Percentiles rank a stretch among this genome's conserved stretches.
Evolutionary conservation across 2,888 invertebrate species (phyloP).

Genomic region (Melanostoma mellinum): DNA sequence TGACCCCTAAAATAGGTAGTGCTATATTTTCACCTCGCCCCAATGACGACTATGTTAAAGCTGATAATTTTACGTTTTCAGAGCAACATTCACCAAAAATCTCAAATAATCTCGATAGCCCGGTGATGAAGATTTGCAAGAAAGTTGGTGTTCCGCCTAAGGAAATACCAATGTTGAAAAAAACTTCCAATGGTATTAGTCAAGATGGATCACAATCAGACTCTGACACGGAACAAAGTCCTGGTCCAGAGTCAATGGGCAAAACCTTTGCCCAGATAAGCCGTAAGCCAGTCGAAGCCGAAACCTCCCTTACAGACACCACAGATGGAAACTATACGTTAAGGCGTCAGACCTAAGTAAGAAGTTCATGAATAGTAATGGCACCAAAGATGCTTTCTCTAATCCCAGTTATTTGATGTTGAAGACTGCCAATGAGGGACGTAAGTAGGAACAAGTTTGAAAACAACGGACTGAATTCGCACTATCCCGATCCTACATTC

Average conservation of each 20-base stretch:
- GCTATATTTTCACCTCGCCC: constrained; percentile 81
- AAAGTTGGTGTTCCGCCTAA: constrained; percentile 80
- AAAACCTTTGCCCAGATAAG: constrained; percentile 76
- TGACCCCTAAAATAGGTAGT: constrained; percentile 79
- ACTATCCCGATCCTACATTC: constrained; percentile 8
- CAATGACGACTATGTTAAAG: constrained; percentile 75
- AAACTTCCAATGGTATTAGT: constrained; percentile 50
- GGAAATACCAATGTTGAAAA: constrained; percentile 81
- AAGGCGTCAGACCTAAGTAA: constrained; percentile 77
- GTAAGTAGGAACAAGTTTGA: constrained; percentile 41
- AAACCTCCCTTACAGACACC: constrained; percentile 76
- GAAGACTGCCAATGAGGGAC: constrained; percentile 76
- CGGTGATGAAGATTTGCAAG: constrained; percentile 76
- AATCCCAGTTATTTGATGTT: constrained; percentile 82
- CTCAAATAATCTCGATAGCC: constrained; percentile 80
- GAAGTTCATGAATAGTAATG: constrained; percentile 75
- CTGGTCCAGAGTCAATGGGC: constrained; percentile 73
- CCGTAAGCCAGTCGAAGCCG: constrained; percentile 77
- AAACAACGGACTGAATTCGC: constrained; percentile 15
- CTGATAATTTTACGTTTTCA: constrained; percentile 78
- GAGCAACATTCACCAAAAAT: constrained; percentile 80
- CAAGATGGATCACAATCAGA: constrained; percentile 73
- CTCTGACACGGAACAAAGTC: constrained; percentile 78
- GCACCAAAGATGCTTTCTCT: constrained; percentile 80
- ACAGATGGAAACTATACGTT: constrained; percentile 79